These are phyloP conservation scores for Urocyon cinereoargenteus DNA, from an alignment of 2,797 vertebrate species.

Conservation along the genomic window DNA sequence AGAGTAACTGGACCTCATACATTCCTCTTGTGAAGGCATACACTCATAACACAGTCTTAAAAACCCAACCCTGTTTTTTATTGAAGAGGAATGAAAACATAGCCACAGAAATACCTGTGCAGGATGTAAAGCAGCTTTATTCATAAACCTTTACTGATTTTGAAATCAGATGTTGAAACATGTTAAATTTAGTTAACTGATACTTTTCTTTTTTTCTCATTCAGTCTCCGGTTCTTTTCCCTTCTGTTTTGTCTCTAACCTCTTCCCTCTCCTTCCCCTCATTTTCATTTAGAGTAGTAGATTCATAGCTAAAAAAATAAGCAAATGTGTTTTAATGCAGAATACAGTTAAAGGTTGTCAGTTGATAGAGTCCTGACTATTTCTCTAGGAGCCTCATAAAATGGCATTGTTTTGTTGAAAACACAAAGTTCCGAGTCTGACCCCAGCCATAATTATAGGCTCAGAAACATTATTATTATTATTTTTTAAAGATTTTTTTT, in stretches of 20 bases:
- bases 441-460: not conserved
- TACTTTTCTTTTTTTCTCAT: not conserved
- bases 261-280: not conserved
- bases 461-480: not conserved
- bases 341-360: not conserved
- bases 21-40: not conserved
- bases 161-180: not conserved
- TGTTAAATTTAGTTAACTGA: not conserved
- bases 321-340: not conserved
- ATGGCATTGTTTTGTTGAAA: not conserved
- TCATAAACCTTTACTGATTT: not conserved
- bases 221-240: not conserved
- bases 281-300: not conserved
- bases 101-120: not conserved
- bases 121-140: not conserved
- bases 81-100: not conserved
- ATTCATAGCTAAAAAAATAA: constrained; percentile 11
- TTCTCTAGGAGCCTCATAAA: not conserved
- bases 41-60: not conserved
- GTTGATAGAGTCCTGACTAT: not conserved
- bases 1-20: not conserved
- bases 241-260: not conserved
- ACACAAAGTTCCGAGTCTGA: not conserved
- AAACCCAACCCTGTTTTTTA: not conserved
- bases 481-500: too few species aligned